Conservation (phyloP, 1,140 invertebrate species). For the Cheumatopsyche charites region DNA sequence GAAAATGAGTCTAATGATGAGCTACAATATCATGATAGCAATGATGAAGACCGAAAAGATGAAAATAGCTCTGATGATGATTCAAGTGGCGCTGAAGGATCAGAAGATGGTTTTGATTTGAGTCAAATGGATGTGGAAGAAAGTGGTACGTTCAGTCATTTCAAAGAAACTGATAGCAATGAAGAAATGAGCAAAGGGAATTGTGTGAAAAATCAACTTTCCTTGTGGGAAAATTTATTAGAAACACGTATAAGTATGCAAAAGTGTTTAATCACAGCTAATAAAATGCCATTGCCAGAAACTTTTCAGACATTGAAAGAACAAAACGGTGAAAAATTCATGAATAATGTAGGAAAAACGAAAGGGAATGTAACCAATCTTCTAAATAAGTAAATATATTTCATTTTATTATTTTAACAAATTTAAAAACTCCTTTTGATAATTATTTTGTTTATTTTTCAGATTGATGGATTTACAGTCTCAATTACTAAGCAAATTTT, state of each 20-base stretch:
- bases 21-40: too few species aligned
- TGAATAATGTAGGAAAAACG: conserved; percentile 59
- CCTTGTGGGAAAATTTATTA: conserved; percentile 81
- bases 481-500: conserved; percentile 66
- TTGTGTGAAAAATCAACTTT: conserved; percentile 77
- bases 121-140: conserved; percentile 57
- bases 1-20: too few species aligned
- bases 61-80: conserved; percentile 46
- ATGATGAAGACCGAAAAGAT: conserved; percentile 43
- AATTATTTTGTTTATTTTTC: conserved; percentile 48
- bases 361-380: conserved; percentile 63
- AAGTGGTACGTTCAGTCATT: conserved; percentile 61
- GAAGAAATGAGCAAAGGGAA: conserved; percentile 76
- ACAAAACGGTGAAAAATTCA: conserved; percentile 60
- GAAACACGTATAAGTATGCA: conserved; percentile 86
- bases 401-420: conserved; percentile 56
- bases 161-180: conserved; percentile 63
- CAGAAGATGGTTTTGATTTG: conserved; percentile 57
- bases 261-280: conserved; percentile 74
- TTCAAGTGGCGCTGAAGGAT: conserved; percentile 50
- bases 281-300: conserved; percentile 76
- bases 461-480: conserved; percentile 61
- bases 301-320: conserved; percentile 60
- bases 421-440: conserved; percentile 21
- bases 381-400: conserved; percentile 63